Conservation (phyloP, 2,888 invertebrate genomes). For the Embidobia sp. region DNA sequence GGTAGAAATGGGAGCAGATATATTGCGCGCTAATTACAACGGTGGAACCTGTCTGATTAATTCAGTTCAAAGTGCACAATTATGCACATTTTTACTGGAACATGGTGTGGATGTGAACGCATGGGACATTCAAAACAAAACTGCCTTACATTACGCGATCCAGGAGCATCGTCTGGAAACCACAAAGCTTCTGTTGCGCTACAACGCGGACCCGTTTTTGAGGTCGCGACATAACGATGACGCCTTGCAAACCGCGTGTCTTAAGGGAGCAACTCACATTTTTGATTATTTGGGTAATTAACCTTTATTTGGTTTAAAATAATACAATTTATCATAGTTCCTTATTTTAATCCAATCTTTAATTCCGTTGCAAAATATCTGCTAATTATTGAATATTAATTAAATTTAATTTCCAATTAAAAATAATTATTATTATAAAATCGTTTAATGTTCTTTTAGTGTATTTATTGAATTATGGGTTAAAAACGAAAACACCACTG, state of each 20-base stretch:
- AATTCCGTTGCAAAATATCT: too few species aligned
- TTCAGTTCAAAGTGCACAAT: conserved; percentile 91
- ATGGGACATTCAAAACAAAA: conserved; percentile 93
- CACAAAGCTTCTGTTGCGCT: conserved; percentile 89
- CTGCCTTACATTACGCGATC: conserved; percentile 96
- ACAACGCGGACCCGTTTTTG: conserved; percentile 90
- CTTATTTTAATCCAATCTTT: too few species aligned
- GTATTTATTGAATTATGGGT: too few species aligned
- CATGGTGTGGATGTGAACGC: conserved; percentile 93
- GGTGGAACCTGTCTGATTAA: conserved; percentile 97
- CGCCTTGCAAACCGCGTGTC: conserved; percentile 92
- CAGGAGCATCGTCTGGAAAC: conserved; percentile 92
- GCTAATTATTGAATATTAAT: too few species aligned
- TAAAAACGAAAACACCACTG: too few species aligned
- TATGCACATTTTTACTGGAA: conserved; percentile 90
- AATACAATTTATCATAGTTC: too few species aligned
- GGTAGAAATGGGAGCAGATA: conserved; percentile 91
- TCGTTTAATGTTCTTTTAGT: too few species aligned
- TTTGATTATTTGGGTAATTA: conserved; percentile 87
- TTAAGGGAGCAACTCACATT: conserved; percentile 89
- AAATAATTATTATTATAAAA: too few species aligned
- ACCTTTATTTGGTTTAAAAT: too few species aligned
- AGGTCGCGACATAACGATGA: conserved; percentile 92
- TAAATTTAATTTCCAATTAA: too few species aligned
- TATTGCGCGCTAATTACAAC: conserved; percentile 92